Evolutionary conservation across 2,888 invertebrate species (phyloP).

Genomic region (Phanerotoma sp.): DNA sequence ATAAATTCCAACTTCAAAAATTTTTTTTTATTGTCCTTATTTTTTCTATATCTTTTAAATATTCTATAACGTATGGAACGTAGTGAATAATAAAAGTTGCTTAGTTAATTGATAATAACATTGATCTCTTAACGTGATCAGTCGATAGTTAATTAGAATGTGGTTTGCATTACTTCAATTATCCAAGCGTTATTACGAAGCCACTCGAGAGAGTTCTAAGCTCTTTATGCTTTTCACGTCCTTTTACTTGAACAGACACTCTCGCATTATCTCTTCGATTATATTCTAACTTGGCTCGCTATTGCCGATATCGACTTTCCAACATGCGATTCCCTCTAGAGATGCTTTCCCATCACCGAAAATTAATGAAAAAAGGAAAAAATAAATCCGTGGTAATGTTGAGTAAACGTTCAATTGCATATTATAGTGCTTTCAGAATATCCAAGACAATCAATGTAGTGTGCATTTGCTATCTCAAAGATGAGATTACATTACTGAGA

Average conservation of each 20-base stretch:
- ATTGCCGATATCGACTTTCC: constrained; percentile 3
- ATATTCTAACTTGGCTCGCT: neutral
- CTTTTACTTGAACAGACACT: constrained; percentile 2
- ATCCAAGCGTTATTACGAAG: constrained; percentile 47
- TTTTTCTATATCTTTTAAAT: no score
- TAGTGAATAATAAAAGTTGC: no score
- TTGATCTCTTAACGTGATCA: constrained; percentile 47
- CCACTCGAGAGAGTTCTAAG: constrained; percentile 43
- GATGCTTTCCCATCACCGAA: constrained; percentile 10
- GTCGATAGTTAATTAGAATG: constrained; percentile 47
- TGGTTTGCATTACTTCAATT: constrained; percentile 47
- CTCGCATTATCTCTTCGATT: constrained; percentile 1
- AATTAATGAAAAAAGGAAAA: constrained; percentile 21
- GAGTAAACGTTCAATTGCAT: constrained; percentile 3
- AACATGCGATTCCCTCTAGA: neutral
- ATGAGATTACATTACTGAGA: no score
- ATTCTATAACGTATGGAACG: constrained; percentile 50
- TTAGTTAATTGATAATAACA: constrained; percentile 53
- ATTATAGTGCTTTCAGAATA: no score
- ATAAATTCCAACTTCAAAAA: no score
- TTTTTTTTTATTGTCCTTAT: no score
- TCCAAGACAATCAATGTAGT: no score
- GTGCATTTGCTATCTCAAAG: no score
- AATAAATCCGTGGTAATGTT: constrained; percentile 2
- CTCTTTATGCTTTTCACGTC: constrained; percentile 33